Conservation (phyloP, 1,140 invertebrate species). For the Harlomillsia oculata region DNA sequence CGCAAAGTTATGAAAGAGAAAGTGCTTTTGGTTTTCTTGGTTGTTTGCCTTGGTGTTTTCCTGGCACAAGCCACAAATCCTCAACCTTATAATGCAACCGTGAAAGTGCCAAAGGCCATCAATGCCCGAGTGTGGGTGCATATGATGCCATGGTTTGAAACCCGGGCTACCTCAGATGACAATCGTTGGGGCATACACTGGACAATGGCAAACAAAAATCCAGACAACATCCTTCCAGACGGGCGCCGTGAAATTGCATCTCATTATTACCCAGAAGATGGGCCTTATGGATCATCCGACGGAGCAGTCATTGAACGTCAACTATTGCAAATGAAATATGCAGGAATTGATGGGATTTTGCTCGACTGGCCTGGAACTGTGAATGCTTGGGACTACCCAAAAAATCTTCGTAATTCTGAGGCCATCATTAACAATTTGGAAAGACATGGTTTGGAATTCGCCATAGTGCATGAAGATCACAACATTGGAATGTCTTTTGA, state of each 20-base stretch:
- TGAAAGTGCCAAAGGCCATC: background rate
- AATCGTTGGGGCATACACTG: conserved; percentile 10
- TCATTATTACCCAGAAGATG: conserved; percentile 23
- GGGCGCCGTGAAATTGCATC: conserved; percentile 17
- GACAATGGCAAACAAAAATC: conserved; percentile 22
- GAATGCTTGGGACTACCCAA: conserved; percentile 25
- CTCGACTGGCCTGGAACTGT: conserved; percentile 30
- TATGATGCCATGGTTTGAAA: conserved; percentile 18
- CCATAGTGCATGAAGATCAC: conserved; percentile 29
- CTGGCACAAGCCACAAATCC: no score
- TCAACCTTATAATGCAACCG: no score
- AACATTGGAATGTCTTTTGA: conserved; percentile 26
- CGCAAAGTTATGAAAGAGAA: no score
- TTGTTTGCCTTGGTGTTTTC: no score
- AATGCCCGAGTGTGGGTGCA: conserved; percentile 7
- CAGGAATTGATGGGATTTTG: conserved; percentile 27
- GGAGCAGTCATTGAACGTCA: conserved; percentile 16
- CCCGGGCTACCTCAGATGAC: background rate
- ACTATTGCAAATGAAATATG: conserved; percentile 14
- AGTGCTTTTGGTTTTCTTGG: no score
- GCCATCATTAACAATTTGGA: conserved; percentile 14
- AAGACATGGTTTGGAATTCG: conserved; percentile 21
- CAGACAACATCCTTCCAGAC: conserved; percentile 9
- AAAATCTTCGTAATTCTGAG: conserved; percentile 19
- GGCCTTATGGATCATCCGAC: conserved; percentile 22